phyloP scores from a whole-genome alignment of 30 jellyfish, hydroid and myxozoan genomes.

The Rhopilema esculentum region DNA sequence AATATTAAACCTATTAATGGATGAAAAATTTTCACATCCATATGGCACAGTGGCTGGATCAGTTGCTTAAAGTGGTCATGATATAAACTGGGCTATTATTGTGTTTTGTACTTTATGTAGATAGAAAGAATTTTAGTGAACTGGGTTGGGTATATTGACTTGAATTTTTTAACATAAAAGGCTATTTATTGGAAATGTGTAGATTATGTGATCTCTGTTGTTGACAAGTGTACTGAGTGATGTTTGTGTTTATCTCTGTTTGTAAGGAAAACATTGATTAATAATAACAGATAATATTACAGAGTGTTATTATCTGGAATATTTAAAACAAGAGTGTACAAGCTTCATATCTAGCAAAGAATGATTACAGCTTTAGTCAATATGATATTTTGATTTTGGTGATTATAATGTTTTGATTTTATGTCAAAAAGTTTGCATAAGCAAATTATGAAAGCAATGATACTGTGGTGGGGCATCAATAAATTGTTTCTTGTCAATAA shows the following conservation, averaged over 20 bases:
- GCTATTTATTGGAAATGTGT: background rate
- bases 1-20: slow-evolving; percentile 80
- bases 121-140: no score
- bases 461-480: background rate
- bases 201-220: background rate
- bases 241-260: background rate
- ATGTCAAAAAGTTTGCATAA: background rate
- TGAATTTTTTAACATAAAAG: no score
- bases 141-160: background rate
- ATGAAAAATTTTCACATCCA: slow-evolving; percentile 96
- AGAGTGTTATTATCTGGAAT: no score
- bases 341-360: background rate
- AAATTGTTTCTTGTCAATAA: background rate
- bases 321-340: no score
- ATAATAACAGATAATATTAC: no score
- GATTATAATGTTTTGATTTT: background rate
- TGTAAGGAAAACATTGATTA: background rate
- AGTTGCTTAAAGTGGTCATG: slow-evolving; percentile 89
- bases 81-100: no score
- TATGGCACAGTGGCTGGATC: slow-evolving; percentile 99
- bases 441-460: background rate
- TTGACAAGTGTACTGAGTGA: background rate
- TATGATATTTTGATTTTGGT: no score
- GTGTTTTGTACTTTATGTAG: no score
- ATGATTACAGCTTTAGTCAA: no score